Base-by-base conservation (phyloP, 2,113 vertebrate genomes). In the Megalops atlanticus region DNA sequence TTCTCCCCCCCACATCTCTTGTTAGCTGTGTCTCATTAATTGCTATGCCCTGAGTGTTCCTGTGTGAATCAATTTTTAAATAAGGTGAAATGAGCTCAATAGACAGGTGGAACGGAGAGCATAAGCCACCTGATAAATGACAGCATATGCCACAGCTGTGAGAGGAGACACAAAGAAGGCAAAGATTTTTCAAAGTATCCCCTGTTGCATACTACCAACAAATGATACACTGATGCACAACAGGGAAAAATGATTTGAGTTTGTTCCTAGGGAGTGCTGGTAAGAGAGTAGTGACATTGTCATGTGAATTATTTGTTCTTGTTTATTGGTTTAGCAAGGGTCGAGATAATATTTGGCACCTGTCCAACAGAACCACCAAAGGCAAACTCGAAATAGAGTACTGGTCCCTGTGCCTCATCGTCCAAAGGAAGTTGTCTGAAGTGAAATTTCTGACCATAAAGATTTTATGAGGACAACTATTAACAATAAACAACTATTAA, bases 21-120 rank as follows among this genome's bases (percentile, higher is more conserved):
- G 4, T 27, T 45, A 33, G 40, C 21, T n/a, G 31, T 47, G 27
- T 31, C n/a, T 41, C 74, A 80, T 80, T 24, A 64, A 80, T 36
- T 47, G 41, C 2, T n/a, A 7, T 2, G 38, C 45, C 16, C 14
- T 74, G 35, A 54, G 35, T n/a, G 14, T 72, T 72, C 35, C 15
- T 35, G 36, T 3, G 14, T 40, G 71, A 43, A 80, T 80, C 18
- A 18, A 68, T 75, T 74, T 35, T 35, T 47, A 70, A 45, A 79
- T 18, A 14, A 38, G 43, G 11, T 2, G 31, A 49, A 52, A 31
- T 33, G 5, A 75, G 12, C n/a, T 79, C n/a, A 10, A 5, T 43
- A 41, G 10, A 79, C 24, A 11, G n/a, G 52, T 69, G 76, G n/a
- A 27, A 64, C n/a, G 3, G 12, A 40, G 49, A 40, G 2, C 2